Percentiles rank a stretch among this genome's conserved stretches.
These are phyloP conservation scores for Toxostoma redivivum DNA, from an alignment of 2,113 vertebrate genomes.

Conservation along the genomic window DNA sequence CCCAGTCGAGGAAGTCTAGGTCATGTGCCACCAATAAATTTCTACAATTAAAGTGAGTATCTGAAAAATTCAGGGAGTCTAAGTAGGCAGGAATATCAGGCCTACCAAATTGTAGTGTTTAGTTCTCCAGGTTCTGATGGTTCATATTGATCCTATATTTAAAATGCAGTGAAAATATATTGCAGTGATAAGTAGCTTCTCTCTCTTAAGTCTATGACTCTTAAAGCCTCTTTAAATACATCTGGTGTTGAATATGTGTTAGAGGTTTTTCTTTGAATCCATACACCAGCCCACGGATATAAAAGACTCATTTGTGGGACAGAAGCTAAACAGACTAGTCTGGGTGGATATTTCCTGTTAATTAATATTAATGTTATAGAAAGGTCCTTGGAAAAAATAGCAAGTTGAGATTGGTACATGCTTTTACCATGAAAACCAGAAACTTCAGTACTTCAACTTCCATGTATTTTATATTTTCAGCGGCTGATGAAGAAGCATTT, in stretches of 20 bases:
- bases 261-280: neutral
- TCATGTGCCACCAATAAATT: neutral
- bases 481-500: conserved; percentile 98
- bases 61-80: neutral
- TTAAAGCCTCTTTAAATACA: neutral
- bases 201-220: neutral
- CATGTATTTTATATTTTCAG: conserved; percentile 61
- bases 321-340: neutral
- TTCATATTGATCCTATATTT: neutral
- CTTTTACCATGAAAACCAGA: neutral
- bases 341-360: neutral
- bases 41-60: neutral
- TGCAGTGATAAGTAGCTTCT: neutral
- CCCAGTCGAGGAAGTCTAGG: neutral
- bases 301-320: neutral
- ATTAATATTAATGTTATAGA: neutral
- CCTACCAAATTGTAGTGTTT: neutral
- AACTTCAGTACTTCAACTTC: neutral
- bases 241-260: neutral
- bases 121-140: neutral
- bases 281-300: neutral
- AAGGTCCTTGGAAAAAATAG: neutral
- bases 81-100: neutral
- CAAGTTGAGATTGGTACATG: neutral
- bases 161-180: neutral